These are phyloP conservation scores for Alloplasta piceator DNA, from an alignment of 2,888 invertebrate species.

Conservation along the genomic window DNA sequence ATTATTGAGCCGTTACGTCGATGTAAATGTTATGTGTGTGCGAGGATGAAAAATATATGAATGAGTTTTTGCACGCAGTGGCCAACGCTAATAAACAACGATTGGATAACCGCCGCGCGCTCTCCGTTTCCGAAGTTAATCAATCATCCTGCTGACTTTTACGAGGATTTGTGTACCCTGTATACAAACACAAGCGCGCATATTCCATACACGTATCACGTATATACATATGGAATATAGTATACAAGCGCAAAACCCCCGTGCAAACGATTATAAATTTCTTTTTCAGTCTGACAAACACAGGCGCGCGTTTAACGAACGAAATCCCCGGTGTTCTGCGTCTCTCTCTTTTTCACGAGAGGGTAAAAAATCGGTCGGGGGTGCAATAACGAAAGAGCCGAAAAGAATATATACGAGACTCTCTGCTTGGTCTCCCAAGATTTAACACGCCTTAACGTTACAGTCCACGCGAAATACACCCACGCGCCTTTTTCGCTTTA, in stretches of 20 bases:
- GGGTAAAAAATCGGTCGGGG: slow-evolving; percentile 39
- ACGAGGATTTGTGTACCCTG: slow-evolving; percentile 25
- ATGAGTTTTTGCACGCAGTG: slow-evolving; percentile 29
- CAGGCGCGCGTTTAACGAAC: slow-evolving; percentile 38
- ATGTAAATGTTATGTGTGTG: background rate
- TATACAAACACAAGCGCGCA: background rate
- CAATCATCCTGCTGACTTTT: slow-evolving; percentile 55
- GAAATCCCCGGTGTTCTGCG: slow-evolving; percentile 27
- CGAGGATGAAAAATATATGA: slow-evolving; percentile 38
- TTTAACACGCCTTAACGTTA: slow-evolving; percentile 74
- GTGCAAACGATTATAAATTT: slow-evolving; percentile 31
- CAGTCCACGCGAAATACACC: slow-evolving; percentile 72
- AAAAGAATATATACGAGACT: slow-evolving; percentile 38
- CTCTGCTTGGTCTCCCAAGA: slow-evolving; percentile 47
- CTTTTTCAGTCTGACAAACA: slow-evolving; percentile 38
- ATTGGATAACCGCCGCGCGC: slow-evolving; percentile 55
- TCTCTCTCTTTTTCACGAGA: slow-evolving; percentile 34
- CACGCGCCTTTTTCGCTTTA: slow-evolving; percentile 64
- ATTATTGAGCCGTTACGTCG: background rate
- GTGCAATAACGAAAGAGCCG: slow-evolving; percentile 51
- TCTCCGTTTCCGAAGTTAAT: slow-evolving; percentile 57
- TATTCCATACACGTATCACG: slow-evolving; percentile 20
- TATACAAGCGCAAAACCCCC: slow-evolving; percentile 18
- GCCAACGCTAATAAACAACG: slow-evolving; percentile 50
- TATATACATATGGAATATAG: background rate